Evolutionary conservation across 1,140 invertebrate species (phyloP), one percentile per base, ranked within the genome.

Genomic region (Zaprionus camerounensis): DNA sequence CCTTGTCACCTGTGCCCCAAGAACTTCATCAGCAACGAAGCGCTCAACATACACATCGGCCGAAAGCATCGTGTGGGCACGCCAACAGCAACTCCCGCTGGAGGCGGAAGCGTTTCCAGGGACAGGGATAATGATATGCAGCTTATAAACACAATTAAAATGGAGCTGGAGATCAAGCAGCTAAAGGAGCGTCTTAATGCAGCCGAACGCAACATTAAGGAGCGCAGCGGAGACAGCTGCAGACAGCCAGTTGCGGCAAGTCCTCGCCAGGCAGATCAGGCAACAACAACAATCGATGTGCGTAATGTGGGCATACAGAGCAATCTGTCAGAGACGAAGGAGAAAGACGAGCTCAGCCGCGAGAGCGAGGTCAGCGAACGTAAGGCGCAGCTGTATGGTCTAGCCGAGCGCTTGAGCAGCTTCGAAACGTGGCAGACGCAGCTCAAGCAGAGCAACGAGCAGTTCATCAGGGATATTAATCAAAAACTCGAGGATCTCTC

Each of bases 91-190:
- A 76, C 53, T 5, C n/a, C 34, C 1, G 63, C 51, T 0, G 58
- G 24, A n/a, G 51, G 49, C 11, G 41, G 41, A 1, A 46, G 44
- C 15, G 53, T 70, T 5, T 38, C 36, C 5, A 70, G 44, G 59
- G 80, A 80, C 2, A 78, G 75, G 20, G 85, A 91, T n/a, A 93
- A 83, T 22, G 92, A 93, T 56, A 36, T 83, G 26, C 75, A 81
- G 1, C 64, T 93, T n/a, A 93, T 93, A 7, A 92, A 92, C 13
- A 82, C 92, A 1, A 93, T 93, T 11, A 93, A 93, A 62, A 83
- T 93, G 72, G 92, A 93, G 44, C 77, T 93, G 57, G 92, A 93
- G 67, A 91, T 93, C 6, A 93, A 93, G 59, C 92, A 92, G 26
- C 63, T 93, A 1, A 93, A 93, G 55, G 92, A 93, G 36, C 82